Percentiles rank a stretch among this genome's conserved stretches.
phyloP scores from a whole-genome alignment of 2,797 vertebrate species.

The Sebastolobus altivelis region DNA sequence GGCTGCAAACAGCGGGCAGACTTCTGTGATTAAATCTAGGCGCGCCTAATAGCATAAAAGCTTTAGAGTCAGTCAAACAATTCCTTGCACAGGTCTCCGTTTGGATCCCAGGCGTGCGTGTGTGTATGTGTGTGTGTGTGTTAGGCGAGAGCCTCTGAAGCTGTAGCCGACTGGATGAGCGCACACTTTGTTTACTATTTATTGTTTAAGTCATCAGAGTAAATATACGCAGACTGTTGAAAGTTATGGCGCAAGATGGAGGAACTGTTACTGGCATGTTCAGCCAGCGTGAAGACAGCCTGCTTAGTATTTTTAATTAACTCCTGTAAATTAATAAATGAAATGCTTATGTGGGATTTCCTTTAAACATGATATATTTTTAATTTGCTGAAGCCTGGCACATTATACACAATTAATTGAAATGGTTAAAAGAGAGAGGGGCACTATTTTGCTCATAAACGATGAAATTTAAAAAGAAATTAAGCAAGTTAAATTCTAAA shows the following conservation, averaged over 20 bases:
- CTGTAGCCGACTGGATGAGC: conserved; percentile 1
- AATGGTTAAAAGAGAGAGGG: neutral
- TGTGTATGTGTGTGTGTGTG: conserved; percentile 3
- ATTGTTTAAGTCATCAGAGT: conserved; percentile 19
- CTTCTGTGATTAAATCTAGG: conserved; percentile 74
- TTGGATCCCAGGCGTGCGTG: conserved; percentile 39
- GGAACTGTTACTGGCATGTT: conserved; percentile 23
- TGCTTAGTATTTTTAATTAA: conserved; percentile 39
- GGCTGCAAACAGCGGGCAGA: conserved; percentile 67
- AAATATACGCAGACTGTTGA: conserved; percentile 18
- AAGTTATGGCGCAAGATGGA: conserved; percentile 27
- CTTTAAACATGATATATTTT: conserved; percentile 11
- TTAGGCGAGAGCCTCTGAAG: conserved; percentile 12
- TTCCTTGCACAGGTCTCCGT: conserved; percentile 54
- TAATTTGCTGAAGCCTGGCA: conserved; percentile 16
- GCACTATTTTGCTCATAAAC: conserved; percentile 31
- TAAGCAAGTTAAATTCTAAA: neutral
- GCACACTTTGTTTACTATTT: conserved; percentile 44
- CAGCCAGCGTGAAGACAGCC: conserved; percentile 30
- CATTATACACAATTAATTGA: conserved; percentile 34
- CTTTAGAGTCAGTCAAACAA: conserved; percentile 66
- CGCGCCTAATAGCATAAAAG: conserved; percentile 70
- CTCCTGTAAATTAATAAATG: conserved; percentile 48
- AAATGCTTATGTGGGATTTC: conserved; percentile 24
- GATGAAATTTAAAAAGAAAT: neutral